phyloP scores from a whole-genome alignment of 2,113 vertebrate species.

The Triplophysa dalaica region DNA sequence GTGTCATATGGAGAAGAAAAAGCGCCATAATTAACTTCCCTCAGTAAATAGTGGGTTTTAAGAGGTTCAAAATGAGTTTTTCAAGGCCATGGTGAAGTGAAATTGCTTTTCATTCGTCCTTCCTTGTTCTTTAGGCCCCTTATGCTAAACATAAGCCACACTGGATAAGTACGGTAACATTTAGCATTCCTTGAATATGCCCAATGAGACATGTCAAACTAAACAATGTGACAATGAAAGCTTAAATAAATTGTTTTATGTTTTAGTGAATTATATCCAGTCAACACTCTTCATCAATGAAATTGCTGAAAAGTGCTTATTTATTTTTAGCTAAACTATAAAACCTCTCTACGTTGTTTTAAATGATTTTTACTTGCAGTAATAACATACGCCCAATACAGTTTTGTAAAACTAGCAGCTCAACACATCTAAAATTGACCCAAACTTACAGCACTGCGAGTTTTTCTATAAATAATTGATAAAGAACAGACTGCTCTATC shows the following conservation, averaged over 20 bases:
- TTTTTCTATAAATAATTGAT: slow-evolving; percentile 13
- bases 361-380: neutral
- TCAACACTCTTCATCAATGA: neutral
- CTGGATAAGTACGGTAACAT: neutral
- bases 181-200: slow-evolving; percentile 31
- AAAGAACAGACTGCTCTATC: neutral
- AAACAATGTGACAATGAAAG: neutral
- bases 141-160: slow-evolving; percentile 27
- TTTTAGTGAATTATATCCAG: slow-evolving; percentile 18
- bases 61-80: slow-evolving; percentile 58
- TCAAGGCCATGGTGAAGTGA: slow-evolving; percentile 45
- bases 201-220: slow-evolving; percentile 25
- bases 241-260: neutral
- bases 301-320: neutral
- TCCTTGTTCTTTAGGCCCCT: slow-evolving; percentile 30
- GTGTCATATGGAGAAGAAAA: slow-evolving; percentile 49
- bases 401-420: neutral
- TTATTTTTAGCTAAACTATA: neutral
- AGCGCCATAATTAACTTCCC: slow-evolving; percentile 60
- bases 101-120: slow-evolving; percentile 57
- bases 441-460: neutral
- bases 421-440: neutral
- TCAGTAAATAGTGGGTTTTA: slow-evolving; percentile 58
- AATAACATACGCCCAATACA: neutral
- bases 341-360: neutral